Conservation (phyloP, 2,888 invertebrate genomes). For the Leptura quadrifasciata region DNA sequence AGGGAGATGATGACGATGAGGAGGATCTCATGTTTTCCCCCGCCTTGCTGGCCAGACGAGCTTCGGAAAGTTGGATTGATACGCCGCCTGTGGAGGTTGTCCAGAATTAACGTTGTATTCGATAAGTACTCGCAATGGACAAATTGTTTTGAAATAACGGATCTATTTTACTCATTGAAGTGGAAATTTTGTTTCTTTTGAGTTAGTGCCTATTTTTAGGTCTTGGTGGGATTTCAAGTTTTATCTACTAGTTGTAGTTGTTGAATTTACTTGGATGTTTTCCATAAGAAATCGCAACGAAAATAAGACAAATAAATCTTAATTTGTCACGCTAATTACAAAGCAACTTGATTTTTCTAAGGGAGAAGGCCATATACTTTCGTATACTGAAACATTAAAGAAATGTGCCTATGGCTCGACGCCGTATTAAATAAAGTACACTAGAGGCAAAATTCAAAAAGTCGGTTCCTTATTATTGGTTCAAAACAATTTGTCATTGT, state of each 20-base stretch:
- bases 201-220: slow-evolving; percentile 36
- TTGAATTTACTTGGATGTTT: slow-evolving; percentile 28
- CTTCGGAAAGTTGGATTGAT: slow-evolving; percentile 93
- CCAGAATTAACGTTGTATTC: slow-evolving; percentile 9
- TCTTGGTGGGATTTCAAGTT: slow-evolving; percentile 30
- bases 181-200: slow-evolving; percentile 14
- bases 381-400: background rate
- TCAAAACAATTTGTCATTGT: background rate
- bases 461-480: background rate
- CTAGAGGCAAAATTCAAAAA: background rate
- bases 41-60: slow-evolving; percentile 88
- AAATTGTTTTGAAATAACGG: slow-evolving; percentile 8
- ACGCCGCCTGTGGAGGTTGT: slow-evolving; percentile 89
- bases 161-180: background rate
- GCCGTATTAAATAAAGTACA: background rate
- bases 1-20: slow-evolving; percentile 87
- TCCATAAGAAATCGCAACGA: slow-evolving; percentile 13
- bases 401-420: background rate
- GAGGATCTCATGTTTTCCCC: slow-evolving; percentile 92
- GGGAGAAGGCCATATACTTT: background rate
- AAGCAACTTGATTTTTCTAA: background rate
- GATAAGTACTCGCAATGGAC: slow-evolving; percentile 23
- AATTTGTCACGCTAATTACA: background rate
- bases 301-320: background rate
- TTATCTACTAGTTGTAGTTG: slow-evolving; percentile 17